Conservation (phyloP, 2,113 vertebrate species). For the Heterotilapia buettikoferi region DNA sequence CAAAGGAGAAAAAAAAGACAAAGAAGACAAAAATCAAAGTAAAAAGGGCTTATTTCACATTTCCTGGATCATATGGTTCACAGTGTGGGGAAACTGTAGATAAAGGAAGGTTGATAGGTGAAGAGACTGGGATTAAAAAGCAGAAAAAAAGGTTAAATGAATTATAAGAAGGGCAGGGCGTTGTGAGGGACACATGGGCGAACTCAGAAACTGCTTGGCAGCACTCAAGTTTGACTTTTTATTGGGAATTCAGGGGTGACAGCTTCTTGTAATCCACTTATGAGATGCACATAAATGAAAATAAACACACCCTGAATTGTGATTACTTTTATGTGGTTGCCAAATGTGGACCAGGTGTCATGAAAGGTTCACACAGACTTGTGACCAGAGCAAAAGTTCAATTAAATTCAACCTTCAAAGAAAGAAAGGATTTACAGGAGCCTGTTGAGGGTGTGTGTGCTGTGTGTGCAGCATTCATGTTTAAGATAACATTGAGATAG, state of each 20-base stretch:
- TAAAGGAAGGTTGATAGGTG: not conserved
- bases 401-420: not conserved
- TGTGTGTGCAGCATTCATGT: not conserved
- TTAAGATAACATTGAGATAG: not conserved
- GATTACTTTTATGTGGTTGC: not conserved
- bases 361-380: not conserved
- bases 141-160: not conserved
- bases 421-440: not conserved
- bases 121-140: conserved; percentile 15
- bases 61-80: not conserved
- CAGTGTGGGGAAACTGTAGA: not conserved
- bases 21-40: not conserved
- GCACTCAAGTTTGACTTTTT: not conserved
- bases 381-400: not conserved
- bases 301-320: not conserved
- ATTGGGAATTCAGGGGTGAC: not conserved
- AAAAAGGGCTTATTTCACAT: conserved; percentile 1
- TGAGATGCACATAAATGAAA: not conserved
- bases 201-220: conserved; percentile 14
- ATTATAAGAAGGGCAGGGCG: not conserved
- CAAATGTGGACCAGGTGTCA: not conserved
- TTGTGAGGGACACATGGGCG: not conserved
- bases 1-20: not conserved
- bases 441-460: not conserved
- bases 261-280: not conserved